Evolutionary conservation across 37 sponge, comb jelly and placozoan species (phyloP).

Genomic region (Cliona cf. orientalis): DNA sequence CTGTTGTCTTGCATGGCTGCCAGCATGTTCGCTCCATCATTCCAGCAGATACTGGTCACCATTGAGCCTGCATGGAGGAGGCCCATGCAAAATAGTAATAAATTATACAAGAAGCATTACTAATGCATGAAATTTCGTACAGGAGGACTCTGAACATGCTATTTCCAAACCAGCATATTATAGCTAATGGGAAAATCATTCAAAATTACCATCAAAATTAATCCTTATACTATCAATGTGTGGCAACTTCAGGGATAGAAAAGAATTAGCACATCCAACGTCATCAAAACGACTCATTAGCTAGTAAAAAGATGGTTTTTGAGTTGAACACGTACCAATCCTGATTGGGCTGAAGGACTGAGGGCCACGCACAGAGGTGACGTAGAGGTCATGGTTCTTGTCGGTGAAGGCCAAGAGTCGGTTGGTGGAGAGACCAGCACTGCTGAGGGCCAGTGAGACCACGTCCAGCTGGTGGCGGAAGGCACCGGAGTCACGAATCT

Average conservation of each 20-base stretch:
- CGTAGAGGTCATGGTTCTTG: slow-evolving; percentile 91
- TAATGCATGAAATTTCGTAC: too few species aligned
- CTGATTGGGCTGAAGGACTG: neutral
- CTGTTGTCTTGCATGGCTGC: slow-evolving; percentile 84
- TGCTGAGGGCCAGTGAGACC: slow-evolving; percentile 65
- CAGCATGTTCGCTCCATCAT: slow-evolving; percentile 85
- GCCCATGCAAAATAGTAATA: too few species aligned
- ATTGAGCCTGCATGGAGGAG: slow-evolving; percentile 89
- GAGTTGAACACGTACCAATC: slow-evolving; percentile 28
- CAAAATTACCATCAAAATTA: neutral
- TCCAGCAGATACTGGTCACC: slow-evolving; percentile 90
- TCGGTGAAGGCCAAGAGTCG: slow-evolving; percentile 84
- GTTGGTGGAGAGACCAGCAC: slow-evolving; percentile 56
- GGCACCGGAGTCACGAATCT: slow-evolving; percentile 56
- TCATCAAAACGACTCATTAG: too few species aligned
- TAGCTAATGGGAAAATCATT: neutral
- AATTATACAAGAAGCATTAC: too few species aligned
- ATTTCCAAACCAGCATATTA: neutral
- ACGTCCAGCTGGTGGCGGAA: slow-evolving; percentile 65
- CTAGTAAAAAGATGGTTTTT: neutral
- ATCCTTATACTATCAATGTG: too few species aligned
- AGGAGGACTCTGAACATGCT: too few species aligned
- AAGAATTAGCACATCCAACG: too few species aligned
- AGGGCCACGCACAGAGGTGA: slow-evolving; percentile 50
- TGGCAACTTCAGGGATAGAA: too few species aligned